These are phyloP conservation scores for Paratilapia polleni DNA, from an alignment of 2,113 vertebrate species.

Conservation along the genomic window DNA sequence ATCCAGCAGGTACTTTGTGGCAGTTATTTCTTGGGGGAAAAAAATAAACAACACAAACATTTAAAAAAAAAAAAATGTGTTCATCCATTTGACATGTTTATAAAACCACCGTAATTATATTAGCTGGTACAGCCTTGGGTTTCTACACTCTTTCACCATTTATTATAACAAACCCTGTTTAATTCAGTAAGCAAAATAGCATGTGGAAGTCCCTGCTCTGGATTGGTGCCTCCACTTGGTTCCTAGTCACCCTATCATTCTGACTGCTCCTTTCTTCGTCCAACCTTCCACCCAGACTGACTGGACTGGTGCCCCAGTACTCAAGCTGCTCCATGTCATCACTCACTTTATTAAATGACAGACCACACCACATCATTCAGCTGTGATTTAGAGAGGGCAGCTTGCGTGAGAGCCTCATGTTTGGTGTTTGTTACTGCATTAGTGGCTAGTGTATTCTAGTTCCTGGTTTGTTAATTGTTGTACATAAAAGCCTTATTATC, in stretches of 20 bases:
- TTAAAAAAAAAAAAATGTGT: background rate
- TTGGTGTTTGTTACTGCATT: background rate
- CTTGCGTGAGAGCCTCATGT: background rate
- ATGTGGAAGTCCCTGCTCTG: accelerated
- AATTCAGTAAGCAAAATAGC: background rate
- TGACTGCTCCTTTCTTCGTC: background rate
- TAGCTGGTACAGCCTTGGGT: background rate
- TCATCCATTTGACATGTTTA: background rate
- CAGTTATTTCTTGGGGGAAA: background rate
- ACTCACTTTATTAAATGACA: constrained; percentile 1
- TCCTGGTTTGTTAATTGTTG: background rate
- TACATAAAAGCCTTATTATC: background rate
- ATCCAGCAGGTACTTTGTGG: background rate
- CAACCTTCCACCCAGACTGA: background rate
- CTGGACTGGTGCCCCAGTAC: background rate
- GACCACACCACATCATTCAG: background rate
- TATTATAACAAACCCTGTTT: background rate
- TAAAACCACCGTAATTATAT: background rate
- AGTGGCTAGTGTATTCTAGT: background rate
- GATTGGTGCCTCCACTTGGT: background rate
- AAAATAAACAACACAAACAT: background rate
- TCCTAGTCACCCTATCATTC: background rate
- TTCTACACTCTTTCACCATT: background rate
- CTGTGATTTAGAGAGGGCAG: background rate
- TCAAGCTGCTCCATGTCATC: background rate